Conservation (phyloP, 2,888 invertebrate species). For the Drosophila eohydei region DNA sequence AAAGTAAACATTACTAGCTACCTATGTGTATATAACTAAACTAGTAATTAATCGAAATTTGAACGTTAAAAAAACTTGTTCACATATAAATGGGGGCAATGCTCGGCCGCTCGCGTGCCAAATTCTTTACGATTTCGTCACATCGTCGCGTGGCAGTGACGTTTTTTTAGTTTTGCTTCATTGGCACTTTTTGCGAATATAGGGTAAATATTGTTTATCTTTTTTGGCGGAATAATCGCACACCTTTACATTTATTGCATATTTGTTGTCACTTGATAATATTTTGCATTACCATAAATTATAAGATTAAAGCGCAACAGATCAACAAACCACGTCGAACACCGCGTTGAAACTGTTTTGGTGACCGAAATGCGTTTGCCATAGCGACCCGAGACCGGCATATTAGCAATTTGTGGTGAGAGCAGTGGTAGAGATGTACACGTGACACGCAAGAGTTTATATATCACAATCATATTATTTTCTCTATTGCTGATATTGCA, state of each 20-base stretch:
- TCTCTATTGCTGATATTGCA: too few relatives aligned
- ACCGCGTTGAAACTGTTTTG: conserved; percentile 54
- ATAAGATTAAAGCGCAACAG: conserved; percentile 11
- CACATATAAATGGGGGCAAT: conserved; percentile 17
- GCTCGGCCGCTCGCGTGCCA: conserved; percentile 50
- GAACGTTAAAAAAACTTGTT: conserved; percentile 18
- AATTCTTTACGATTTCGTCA: conserved; percentile 58
- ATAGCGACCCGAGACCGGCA: conserved; percentile 64
- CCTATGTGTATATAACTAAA: neutral
- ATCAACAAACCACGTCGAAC: conserved; percentile 44
- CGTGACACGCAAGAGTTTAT: conserved; percentile 19
- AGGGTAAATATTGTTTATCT: conserved; percentile 19
- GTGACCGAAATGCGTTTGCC: conserved; percentile 36
- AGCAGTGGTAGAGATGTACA: conserved; percentile 30
- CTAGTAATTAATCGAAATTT: conserved; percentile 13
- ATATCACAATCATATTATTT: neutral
- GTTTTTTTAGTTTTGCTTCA: conserved; percentile 5
- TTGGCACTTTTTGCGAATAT: neutral
- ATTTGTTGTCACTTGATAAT: conserved; percentile 32
- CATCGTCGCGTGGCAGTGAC: conserved; percentile 39
- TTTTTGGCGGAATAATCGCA: conserved; percentile 11
- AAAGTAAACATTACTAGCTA: neutral
- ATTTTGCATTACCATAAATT: conserved; percentile 32
- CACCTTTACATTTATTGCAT: conserved; percentile 20
- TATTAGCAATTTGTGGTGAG: conserved; percentile 42